Evolutionary conservation across 2,888 invertebrate species (phyloP), one percentile per base, ranked within the genome.

Genomic region (Horisme vitalbata): DNA sequence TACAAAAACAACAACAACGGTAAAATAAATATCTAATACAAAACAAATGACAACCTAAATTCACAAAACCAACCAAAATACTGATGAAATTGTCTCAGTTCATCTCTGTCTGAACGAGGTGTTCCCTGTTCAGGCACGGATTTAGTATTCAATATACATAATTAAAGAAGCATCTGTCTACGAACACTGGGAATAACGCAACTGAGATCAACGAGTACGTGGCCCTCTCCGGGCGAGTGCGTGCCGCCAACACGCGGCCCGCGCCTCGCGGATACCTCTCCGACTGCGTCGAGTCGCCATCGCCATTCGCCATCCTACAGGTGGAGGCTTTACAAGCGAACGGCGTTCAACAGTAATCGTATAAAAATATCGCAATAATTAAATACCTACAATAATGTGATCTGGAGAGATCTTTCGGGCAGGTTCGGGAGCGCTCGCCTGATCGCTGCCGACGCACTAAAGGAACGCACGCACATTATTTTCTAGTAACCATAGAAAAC

Each of bases 21-120:
- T 82, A 83, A 83, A 85, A 83, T 81, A 84, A 84, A 57, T 80
- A 76, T 71, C 66, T 66, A 76, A 79, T 64, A 84, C 37, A 60
- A 58, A 85, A 84, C 77, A 74, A 79, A 74, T 62, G 75, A 79
- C 79, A 81, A 80, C 75, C 71, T 71, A 71, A 45, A 71, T 57
- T 60, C 66, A 72, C 70, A 73, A 71, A 62, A 68, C 54, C 45
- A 73, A 72, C 56, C 52, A 62, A 70, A 69, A 71, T 65, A 67
- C 61, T 57, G 65, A 48, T 68, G 61, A 38, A 74, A 68, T 56
- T 59, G 39, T 36, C 26, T 43, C 52, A 31, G 45, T 32, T 21
- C 15, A 45, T 14, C 24, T 34, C 37, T 12, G 31, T 14, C 28
- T 13, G 1, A 3, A 12, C 2, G 13, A 3, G 13, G 28, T n/a